These are phyloP conservation scores for Mormyrus lacerda DNA, from an alignment of 2,113 vertebrate species.

Conservation along the genomic window DNA sequence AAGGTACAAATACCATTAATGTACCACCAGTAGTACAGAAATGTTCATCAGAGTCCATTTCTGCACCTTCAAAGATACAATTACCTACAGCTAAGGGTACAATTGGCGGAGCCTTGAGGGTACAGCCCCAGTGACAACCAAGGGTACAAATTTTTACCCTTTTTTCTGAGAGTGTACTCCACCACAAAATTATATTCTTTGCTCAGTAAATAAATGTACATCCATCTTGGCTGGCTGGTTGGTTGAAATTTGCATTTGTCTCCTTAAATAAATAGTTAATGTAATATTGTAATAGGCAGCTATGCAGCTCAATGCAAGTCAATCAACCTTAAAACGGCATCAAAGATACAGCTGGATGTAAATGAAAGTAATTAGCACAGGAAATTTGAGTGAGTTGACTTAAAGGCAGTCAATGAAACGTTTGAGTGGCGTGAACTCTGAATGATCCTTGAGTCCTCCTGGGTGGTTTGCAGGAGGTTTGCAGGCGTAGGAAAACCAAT, in stretches of 20 bases:
- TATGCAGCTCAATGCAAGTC: background rate
- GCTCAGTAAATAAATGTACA: background rate
- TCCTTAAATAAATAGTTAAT: background rate
- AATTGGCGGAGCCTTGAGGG: no score
- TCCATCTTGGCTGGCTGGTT: background rate
- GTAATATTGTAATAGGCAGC: background rate
- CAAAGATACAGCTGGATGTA: background rate
- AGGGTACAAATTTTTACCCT: no score
- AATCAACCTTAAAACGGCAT: constrained; percentile 1
- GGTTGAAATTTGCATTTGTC: background rate
- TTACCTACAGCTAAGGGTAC: no score
- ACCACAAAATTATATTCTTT: background rate
- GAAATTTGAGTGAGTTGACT: background rate
- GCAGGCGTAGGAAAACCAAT: background rate
- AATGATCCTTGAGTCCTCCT: background rate
- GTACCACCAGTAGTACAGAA: no score
- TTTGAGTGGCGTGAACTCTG: background rate
- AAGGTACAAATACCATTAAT: no score
- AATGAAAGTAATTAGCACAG: background rate
- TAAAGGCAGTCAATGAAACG: background rate
- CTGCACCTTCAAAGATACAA: no score
- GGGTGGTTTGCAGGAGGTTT: background rate
- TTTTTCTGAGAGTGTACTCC: no score
- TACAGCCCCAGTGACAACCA: no score
- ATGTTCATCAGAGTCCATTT: background rate